Conservation (phyloP, 2,113 vertebrate genomes). For the Sisor rabdophorus region DNA sequence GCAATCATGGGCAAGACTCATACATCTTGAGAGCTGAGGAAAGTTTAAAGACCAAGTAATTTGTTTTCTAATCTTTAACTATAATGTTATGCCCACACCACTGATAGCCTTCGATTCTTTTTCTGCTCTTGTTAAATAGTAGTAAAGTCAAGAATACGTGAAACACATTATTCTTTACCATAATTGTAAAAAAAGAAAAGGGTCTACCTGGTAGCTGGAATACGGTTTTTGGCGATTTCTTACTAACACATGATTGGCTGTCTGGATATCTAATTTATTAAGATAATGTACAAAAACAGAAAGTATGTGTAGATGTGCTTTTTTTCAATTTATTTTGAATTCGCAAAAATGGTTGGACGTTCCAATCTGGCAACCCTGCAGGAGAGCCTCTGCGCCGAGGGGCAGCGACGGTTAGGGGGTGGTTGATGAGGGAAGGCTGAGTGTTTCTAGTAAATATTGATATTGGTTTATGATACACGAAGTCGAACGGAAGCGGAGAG, state of each 20-base stretch:
- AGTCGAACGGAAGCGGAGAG: slow-evolving; percentile 52
- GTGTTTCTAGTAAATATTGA: slow-evolving; percentile 79
- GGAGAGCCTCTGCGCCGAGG: slow-evolving; percentile 54
- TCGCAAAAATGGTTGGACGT: background rate
- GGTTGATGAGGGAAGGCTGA: slow-evolving; percentile 57
- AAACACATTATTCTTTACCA: too few species aligned
- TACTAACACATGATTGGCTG: background rate
- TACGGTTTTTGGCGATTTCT: background rate
- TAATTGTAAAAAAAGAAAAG: too few species aligned
- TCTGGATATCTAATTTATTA: too few species aligned
- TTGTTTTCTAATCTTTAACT: too few species aligned
- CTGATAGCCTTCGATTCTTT: too few species aligned
- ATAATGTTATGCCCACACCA: too few species aligned
- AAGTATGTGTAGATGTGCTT: background rate
- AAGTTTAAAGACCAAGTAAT: too few species aligned
- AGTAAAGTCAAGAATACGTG: too few species aligned
- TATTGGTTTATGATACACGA: slow-evolving; percentile 73
- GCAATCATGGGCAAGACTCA: too few species aligned
- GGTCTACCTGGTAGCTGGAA: too few species aligned
- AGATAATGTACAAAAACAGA: background rate
- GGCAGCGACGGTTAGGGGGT: slow-evolving; percentile 51
- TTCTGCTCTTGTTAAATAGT: too few species aligned
- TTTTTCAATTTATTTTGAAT: background rate
- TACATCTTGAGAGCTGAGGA: too few species aligned
- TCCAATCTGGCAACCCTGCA: slow-evolving; percentile 13